Percentiles rank a stretch among this genome's conserved stretches.
These are phyloP conservation scores for Molossus alvarezi DNA, from an alignment of 2,797 vertebrate genomes.

Conservation along the genomic window DNA sequence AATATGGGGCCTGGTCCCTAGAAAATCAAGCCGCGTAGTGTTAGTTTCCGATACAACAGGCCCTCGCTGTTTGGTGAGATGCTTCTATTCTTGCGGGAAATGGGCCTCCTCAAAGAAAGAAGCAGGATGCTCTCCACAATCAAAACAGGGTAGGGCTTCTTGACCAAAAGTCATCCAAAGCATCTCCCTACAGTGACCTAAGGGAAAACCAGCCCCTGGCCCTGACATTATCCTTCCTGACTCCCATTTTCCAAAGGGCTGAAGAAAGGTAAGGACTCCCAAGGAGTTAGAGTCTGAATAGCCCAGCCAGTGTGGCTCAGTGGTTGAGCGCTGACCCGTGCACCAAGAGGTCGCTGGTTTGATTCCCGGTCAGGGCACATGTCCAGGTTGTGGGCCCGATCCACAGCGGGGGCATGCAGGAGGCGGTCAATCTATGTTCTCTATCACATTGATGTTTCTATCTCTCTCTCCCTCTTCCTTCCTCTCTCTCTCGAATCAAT, in stretches of 20 bases:
- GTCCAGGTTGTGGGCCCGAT: too few relatives aligned
- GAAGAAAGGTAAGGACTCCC: neutral
- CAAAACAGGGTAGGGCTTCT: neutral
- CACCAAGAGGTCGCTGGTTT: too few relatives aligned
- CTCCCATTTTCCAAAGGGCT: neutral
- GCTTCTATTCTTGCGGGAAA: neutral
- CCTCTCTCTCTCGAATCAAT: too few relatives aligned
- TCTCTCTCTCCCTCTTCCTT: too few relatives aligned
- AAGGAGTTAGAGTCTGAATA: constrained; percentile 77
- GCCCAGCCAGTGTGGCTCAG: too few relatives aligned
- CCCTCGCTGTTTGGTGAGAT: neutral
- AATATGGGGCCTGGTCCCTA: neutral
- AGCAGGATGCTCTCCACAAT: neutral
- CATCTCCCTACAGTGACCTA: neutral
- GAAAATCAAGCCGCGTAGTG: neutral
- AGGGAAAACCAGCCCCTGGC: neutral
- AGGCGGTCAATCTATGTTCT: too few relatives aligned
- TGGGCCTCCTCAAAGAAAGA: neutral
- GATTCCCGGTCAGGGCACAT: too few relatives aligned
- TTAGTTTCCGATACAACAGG: neutral
- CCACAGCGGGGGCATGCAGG: too few relatives aligned
- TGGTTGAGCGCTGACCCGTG: too few relatives aligned
- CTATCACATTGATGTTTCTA: too few relatives aligned
- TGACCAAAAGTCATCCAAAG: neutral
- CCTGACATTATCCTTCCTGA: neutral